Evolutionary conservation across 2,797 vertebrate species (phyloP).

Genomic region (Myotis planiceps): DNA sequence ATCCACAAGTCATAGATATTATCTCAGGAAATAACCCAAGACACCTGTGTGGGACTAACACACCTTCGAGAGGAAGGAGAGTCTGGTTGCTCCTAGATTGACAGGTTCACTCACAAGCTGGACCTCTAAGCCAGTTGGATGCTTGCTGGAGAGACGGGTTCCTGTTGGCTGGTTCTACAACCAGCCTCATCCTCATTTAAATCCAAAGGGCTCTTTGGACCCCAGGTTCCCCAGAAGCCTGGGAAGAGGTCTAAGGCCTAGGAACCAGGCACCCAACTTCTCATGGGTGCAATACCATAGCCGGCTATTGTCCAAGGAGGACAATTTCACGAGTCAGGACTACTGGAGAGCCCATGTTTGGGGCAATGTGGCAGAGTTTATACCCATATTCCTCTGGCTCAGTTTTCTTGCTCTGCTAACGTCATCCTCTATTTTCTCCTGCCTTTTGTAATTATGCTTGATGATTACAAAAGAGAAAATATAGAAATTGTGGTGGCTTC

Average conservation of each 20-base stretch:
- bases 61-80: background rate
- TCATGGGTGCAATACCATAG: too few species aligned
- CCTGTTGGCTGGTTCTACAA: background rate
- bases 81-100: background rate
- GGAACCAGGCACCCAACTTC: background rate
- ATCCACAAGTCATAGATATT: background rate
- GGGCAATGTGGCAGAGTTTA: background rate
- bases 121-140: background rate
- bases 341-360: background rate
- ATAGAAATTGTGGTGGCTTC: background rate
- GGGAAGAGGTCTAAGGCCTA: background rate
- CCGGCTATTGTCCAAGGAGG: background rate
- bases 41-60: background rate
- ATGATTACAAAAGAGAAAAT: background rate
- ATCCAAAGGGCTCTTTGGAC: background rate
- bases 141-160: background rate
- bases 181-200: background rate
- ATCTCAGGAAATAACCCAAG: background rate
- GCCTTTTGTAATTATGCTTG: background rate
- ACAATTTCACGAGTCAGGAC: background rate
- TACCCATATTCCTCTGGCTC: background rate
- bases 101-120: background rate
- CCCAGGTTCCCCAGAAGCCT: background rate
- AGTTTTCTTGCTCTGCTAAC: background rate
- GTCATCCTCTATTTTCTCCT: background rate